Evolutionary conservation across 2,797 vertebrate species (phyloP), one percentile per base, ranked within the genome.

Genomic region (Hapalemur alaotrensis): DNA sequence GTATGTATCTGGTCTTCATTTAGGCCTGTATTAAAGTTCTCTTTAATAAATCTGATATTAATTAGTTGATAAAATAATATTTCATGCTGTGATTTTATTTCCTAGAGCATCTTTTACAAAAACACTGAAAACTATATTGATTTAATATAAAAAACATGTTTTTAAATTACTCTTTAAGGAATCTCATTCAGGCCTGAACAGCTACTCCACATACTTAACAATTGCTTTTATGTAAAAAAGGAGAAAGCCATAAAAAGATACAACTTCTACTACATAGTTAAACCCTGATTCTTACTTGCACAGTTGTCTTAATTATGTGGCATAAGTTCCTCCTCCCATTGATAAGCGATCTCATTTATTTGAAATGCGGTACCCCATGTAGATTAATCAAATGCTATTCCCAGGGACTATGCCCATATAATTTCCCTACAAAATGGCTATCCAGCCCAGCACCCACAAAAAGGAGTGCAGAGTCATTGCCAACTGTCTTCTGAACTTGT

Each of bases 151-250:
- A 80, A 95, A 80, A 73, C 25, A 11, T 38, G 82, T 95, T 87
- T 90, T 96, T 15, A 17, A 85, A 81, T 91, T 63, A 32, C 63
- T 73, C 35, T 95, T 84, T 92, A 57, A 95, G n/a, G 25, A 91
- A 59, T 91, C 69, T 32, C 69, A 70, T 81, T 81, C n/a, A 83
- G 22, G 15, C 73, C 54, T 69, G 6, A 73, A 50, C 17, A 79
- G 30, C 20, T 23, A 67, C 5, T 93, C 54, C 11, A 22, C 15
- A 75, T 23, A 78, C 23, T 90, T 75, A 73, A 63, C 80, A 95
- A 32, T 72, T 75, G 18, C n/a, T 88, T 76, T 91, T 70, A 43
- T 43, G 30, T 35, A 93, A 86, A 93, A 92, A 52, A 78, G 69
- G 35, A 88, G 25, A 81, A 52, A 20, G 32, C 15, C 48, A 52